These are phyloP conservation scores for Nemurella pictetii DNA, from an alignment of 2,888 invertebrate genomes.

Conservation along the genomic window DNA sequence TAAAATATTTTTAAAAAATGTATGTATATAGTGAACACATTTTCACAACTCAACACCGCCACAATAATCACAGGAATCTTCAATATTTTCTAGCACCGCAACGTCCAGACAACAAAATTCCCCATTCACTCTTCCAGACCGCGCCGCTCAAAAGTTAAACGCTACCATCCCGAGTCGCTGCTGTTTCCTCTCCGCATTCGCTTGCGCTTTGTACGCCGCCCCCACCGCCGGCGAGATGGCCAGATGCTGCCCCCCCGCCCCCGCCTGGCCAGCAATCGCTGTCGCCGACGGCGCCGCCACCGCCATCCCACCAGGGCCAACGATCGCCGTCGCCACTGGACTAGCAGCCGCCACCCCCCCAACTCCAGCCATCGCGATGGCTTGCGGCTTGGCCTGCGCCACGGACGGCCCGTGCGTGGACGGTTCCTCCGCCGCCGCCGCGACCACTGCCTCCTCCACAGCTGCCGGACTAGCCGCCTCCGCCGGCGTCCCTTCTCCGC, in stretches of 20 bases:
- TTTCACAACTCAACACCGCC: too few species aligned
- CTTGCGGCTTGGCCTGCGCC: slow-evolving; percentile 56
- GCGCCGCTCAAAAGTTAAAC: background rate
- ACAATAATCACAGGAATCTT: background rate
- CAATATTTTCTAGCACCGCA: background rate
- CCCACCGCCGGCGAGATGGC: background rate
- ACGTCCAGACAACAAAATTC: background rate
- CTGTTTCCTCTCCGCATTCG: slow-evolving; percentile 24
- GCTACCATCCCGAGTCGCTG: background rate
- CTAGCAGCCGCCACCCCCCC: slow-evolving; percentile 57
- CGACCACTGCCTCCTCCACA: slow-evolving; percentile 43
- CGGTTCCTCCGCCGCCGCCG: slow-evolving; percentile 41
- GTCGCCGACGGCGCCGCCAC: slow-evolving; percentile 57
- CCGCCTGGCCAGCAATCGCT: slow-evolving; percentile 55
- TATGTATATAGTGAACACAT: too few species aligned
- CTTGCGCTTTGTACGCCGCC: slow-evolving; percentile 12
- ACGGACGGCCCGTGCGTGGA: slow-evolving; percentile 34
- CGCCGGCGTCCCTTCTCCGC: background rate
- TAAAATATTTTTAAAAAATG: too few species aligned
- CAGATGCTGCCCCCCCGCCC: slow-evolving; percentile 32
- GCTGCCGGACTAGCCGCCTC: slow-evolving; percentile 29
- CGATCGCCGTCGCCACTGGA: slow-evolving; percentile 56
- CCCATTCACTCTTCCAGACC: too few species aligned
- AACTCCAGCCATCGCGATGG: slow-evolving; percentile 56
- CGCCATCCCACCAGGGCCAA: slow-evolving; percentile 56